A percentile compares a stretch with the other conserved stretches of the same genome.
Conservation (phyloP, 2,888 invertebrate genomes). For the Eupsilia transversa region DNA sequence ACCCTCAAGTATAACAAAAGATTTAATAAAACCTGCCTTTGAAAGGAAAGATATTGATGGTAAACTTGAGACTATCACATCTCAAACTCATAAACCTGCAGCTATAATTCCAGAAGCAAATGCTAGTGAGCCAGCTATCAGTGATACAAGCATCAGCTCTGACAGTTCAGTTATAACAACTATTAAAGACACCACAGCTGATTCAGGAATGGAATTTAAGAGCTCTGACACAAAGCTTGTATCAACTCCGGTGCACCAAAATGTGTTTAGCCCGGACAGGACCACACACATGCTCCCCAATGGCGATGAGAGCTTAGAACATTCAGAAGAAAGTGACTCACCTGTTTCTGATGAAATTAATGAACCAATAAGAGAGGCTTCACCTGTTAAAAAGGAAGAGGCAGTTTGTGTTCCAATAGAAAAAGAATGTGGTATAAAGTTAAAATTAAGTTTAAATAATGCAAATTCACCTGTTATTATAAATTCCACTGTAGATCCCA, state of each 20-base stretch:
- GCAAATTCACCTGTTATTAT: constrained; percentile 88
- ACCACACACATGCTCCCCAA: constrained; percentile 73
- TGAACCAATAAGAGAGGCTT: constrained; percentile 67
- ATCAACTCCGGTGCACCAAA: constrained; percentile 73
- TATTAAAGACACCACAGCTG: constrained; percentile 79
- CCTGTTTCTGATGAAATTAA: constrained; percentile 75
- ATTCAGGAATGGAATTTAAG: constrained; percentile 79
- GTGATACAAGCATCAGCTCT: constrained; percentile 79
- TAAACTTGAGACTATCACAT: constrained; percentile 76
- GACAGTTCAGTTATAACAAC: constrained; percentile 73
- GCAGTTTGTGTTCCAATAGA: constrained; percentile 70
- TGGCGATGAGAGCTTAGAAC: constrained; percentile 82
- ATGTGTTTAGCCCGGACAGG: constrained; percentile 68
- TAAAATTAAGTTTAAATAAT: constrained; percentile 87
- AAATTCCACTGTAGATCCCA: constrained; percentile 88
- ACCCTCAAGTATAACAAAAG: constrained; percentile 74
- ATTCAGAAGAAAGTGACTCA: constrained; percentile 83
- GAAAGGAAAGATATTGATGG: constrained; percentile 80
- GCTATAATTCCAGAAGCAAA: constrained; percentile 64
- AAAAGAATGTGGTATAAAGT: constrained; percentile 86
- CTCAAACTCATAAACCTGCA: constrained; percentile 72
- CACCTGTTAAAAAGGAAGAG: constrained; percentile 71
- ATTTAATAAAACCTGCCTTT: constrained; percentile 72
- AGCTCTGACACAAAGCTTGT: constrained; percentile 73
- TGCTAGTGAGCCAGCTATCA: constrained; percentile 75